phyloP scores from a whole-genome alignment of 23 tunicate genomes.

The Phallusia fumigata region DNA sequence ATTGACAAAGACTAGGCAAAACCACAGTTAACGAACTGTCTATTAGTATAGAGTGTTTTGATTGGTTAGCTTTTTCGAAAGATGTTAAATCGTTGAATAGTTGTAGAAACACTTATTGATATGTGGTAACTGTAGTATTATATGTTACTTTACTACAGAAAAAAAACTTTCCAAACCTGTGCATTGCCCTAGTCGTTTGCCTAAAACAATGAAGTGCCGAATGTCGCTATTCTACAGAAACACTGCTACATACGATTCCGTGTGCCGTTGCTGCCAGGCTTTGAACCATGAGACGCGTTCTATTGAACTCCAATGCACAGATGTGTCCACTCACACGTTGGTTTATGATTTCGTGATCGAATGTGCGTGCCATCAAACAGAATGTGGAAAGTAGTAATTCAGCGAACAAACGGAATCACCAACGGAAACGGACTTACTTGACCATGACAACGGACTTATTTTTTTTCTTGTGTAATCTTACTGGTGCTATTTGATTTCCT shows the following conservation, averaged over 20 bases:
- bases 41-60: too few relatives aligned
- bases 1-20: too few relatives aligned
- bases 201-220: too few relatives aligned
- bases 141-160: too few relatives aligned
- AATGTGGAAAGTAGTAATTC: not conserved
- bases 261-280: constrained; percentile 29
- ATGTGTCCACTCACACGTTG: constrained; percentile 4
- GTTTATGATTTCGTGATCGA: constrained; percentile 5
- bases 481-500: not conserved
- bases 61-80: too few relatives aligned
- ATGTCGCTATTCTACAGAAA: not conserved
- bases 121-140: too few relatives aligned
- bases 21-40: too few relatives aligned
- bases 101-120: too few relatives aligned
- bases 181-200: too few relatives aligned
- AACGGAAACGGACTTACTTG: not conserved
- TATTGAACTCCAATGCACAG: not conserved
- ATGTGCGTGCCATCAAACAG: constrained; percentile 17
- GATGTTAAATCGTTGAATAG: too few relatives aligned
- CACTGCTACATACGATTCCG: constrained; percentile 5
- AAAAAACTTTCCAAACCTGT: too few relatives aligned
- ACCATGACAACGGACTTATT: too few relatives aligned
- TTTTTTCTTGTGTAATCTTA: not conserved
- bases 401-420: not conserved
- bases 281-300: not conserved